Base-by-base conservation (phyloP, 2,888 invertebrate genomes). In the Drosophila histrio region DNA sequence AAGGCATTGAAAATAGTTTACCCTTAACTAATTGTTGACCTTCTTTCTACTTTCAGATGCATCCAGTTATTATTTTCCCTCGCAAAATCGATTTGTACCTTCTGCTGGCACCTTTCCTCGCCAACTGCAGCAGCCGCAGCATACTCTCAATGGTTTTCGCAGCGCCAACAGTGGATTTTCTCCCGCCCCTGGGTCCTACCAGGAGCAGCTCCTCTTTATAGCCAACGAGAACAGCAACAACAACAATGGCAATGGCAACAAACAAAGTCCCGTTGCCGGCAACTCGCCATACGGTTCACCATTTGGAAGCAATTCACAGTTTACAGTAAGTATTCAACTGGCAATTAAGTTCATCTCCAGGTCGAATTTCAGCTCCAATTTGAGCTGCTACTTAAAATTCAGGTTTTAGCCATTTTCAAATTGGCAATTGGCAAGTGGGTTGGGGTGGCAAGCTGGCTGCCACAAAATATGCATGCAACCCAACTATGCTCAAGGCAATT, bases 51-150 rank as follows among this genome's bases (percentile, higher is more conserved):
- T 89, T 91, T 36, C 82, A 91, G 91, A 91, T 86, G 65, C 87
- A 54, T 89, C 88, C 64, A 81, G 82, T 75, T 92, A 89, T 72
- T 92, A 90, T 66, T 91, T 91, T 56, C 86, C 90, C 38, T 78
- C 83, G 54, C 91, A 91, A 84, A 89, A 88, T 67, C 91, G 92
- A 26, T 92, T 92, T 82, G 91, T 92, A 84, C 91, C 92, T 88
- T 91, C 91, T 22, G 71, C 84, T 17, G 76, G 87, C 7, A 63
- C 88, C 53, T 91, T 87, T 67, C 91, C 84, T 1, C 87, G 84
- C 19, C 88, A 85, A 15, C 46, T 52, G 56, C 77, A 68, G 47
- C 72, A 74, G 43, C 21, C 65, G n/a, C 77, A 75, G 24, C 71
- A 65, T 15, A 32, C 69, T 1, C 46, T 84, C 17, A 70, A 54